Conservation (phyloP, 1,140 invertebrate genomes). For the Notospermus geniculatus region DNA sequence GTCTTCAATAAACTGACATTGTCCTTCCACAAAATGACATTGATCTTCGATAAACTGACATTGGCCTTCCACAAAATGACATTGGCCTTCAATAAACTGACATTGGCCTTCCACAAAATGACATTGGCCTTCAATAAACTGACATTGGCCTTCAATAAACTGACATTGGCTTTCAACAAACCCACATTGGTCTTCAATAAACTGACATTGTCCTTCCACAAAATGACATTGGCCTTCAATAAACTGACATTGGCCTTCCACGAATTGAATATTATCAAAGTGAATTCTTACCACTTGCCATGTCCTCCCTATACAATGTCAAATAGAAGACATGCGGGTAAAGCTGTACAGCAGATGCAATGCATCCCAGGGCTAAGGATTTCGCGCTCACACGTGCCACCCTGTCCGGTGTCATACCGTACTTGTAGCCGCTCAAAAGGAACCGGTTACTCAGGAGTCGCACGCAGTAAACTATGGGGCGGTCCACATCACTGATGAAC, state of each 20-base stretch:
- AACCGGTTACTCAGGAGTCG: conserved; percentile 74
- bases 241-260: too few relatives aligned
- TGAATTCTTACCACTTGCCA: too few relatives aligned
- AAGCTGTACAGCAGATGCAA: conserved; percentile 68
- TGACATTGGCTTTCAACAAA: conserved; percentile 51
- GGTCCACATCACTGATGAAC: conserved; percentile 63
- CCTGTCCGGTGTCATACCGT: conserved; percentile 65
- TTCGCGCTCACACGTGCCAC: conserved; percentile 79
- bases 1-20: conserved; percentile 80
- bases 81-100: too few relatives aligned
- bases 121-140: too few relatives aligned
- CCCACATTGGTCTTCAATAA: conserved; percentile 75
- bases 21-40: too few relatives aligned
- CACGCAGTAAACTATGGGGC: conserved; percentile 72
- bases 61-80: too few relatives aligned
- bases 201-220: conserved; percentile 74
- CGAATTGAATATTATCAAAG: too few relatives aligned
- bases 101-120: too few relatives aligned
- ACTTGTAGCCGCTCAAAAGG: conserved; percentile 67
- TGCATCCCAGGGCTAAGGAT: conserved; percentile 73
- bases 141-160: background rate
- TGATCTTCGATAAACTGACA: too few relatives aligned
- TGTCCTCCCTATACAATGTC: conserved; percentile 22
- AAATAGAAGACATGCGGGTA: conserved; percentile 69
- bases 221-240: too few relatives aligned